Evolutionary conservation across 1,140 invertebrate species (phyloP), one percentile per base, ranked within the genome.

Genomic region (Drosophila grimshawi): DNA sequence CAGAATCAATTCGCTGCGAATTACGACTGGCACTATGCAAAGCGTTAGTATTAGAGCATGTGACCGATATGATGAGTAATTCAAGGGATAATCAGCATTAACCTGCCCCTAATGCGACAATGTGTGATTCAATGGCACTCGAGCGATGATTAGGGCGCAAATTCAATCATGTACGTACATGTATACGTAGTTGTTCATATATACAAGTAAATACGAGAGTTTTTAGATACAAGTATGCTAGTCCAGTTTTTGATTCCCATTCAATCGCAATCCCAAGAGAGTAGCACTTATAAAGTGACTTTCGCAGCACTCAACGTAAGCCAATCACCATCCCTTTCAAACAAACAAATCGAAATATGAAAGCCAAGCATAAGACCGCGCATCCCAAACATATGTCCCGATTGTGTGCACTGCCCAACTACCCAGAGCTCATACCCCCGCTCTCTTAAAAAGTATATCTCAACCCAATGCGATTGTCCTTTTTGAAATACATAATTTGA

Each of bases 221-320:
- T 43, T 43, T 43, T 1, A 43, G 10, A 43, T 43, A 11, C n/a
- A 62, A 41, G 10, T n/a, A 43, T 52, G 11, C 33, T 53, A 48
- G 65, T 69, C 64, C 64, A 67, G 64, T 49, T 32, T 30, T 52
- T 73, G 59, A 53, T 60, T 33, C 62, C 49, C 46, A 48, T 32
- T 71, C 33, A 41, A 37, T 76, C 39, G 3, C 8, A 41, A 37
- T 86, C 86, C 80, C 83, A 30, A n/a, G 83, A 80, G 88, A 85
- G 41, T 45, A 52, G 64, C 82, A 89, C 83, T 88, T 83, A 88
- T 78, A 81, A 83, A 85, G 83, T 91, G 88, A 90, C 88, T 91
- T 85, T 90, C 60, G 66, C 67, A 81, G 88, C 80, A 91, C 83
- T 81, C 81, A 81, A 81, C 59, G 35, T 75, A 72, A 78, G 75